phyloP scores from a whole-genome alignment of 2,797 vertebrate genomes.

The Sebastolobus alascanus region DNA sequence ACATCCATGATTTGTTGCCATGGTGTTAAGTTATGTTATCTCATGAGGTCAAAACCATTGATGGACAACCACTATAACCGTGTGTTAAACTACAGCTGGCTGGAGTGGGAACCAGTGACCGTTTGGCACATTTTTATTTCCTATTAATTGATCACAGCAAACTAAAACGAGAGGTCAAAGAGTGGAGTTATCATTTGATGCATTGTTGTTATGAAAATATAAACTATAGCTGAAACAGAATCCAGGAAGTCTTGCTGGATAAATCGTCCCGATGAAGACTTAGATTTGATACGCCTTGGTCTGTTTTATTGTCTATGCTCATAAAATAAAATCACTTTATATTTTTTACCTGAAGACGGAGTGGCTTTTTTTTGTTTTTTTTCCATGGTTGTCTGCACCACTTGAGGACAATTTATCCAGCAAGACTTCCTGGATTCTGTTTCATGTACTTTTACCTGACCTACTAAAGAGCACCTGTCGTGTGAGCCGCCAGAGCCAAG shows the following conservation, averaged over 20 bases:
- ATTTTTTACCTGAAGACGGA: neutral
- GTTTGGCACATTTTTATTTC: constrained; percentile 9
- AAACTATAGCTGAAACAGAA: neutral
- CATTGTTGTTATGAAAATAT: neutral
- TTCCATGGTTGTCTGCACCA: no score
- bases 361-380: neutral
- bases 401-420: neutral
- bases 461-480: neutral
- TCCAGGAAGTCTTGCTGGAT: neutral
- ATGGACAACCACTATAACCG: constrained; percentile 7
- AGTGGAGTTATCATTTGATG: neutral
- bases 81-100: neutral
- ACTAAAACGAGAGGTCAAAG: neutral
- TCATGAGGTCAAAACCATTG: constrained; percentile 14
- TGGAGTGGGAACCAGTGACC: constrained; percentile 1
- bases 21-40: constrained; percentile 4
- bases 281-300: neutral
- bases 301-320: no score
- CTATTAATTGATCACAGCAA: constrained; percentile 3
- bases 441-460: neutral
- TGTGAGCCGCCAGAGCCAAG: neutral
- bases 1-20: constrained; percentile 19
- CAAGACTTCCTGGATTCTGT: neutral
- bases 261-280: neutral
- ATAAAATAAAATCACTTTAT: neutral